These are phyloP conservation scores for Chironomus tepperi DNA, from an alignment of 1,140 invertebrate genomes.

Conservation along the genomic window DNA sequence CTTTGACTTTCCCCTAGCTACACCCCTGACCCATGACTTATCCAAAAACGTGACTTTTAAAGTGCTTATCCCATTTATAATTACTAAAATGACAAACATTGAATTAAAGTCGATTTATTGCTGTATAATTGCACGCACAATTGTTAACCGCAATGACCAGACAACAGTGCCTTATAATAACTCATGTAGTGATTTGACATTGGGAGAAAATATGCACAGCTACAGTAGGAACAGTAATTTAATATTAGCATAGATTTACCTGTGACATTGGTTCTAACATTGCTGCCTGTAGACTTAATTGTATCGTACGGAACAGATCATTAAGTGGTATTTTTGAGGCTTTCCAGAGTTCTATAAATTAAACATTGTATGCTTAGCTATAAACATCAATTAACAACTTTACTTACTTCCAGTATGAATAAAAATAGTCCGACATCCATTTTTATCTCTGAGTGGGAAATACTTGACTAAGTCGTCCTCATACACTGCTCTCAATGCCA, in stretches of 20 bases:
- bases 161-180: not conserved
- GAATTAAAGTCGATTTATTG: not conserved
- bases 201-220: not conserved
- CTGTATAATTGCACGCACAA: not conserved
- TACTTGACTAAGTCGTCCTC: conserved; percentile 46
- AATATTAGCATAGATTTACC: conserved; percentile 38
- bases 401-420: conserved; percentile 48
- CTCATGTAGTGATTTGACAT: not conserved
- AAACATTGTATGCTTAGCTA: too few species aligned
- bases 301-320: conserved; percentile 49
- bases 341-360: conserved; percentile 52
- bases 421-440: conserved; percentile 48
- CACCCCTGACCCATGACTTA: too few species aligned
- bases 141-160: not conserved
- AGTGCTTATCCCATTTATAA: too few species aligned
- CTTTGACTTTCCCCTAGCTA: too few species aligned
- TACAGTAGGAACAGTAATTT: not conserved
- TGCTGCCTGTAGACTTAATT: conserved; percentile 50
- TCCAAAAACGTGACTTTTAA: too few species aligned
- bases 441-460: conserved; percentile 45
- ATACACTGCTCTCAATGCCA: conserved; percentile 42
- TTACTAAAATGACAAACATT: too few species aligned
- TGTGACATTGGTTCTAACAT: conserved; percentile 53
- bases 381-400: too few species aligned
- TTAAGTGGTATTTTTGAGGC: conserved; percentile 47